Conservation (phyloP, 1,140 invertebrate genomes). For the Nixonia krombeini region DNA sequence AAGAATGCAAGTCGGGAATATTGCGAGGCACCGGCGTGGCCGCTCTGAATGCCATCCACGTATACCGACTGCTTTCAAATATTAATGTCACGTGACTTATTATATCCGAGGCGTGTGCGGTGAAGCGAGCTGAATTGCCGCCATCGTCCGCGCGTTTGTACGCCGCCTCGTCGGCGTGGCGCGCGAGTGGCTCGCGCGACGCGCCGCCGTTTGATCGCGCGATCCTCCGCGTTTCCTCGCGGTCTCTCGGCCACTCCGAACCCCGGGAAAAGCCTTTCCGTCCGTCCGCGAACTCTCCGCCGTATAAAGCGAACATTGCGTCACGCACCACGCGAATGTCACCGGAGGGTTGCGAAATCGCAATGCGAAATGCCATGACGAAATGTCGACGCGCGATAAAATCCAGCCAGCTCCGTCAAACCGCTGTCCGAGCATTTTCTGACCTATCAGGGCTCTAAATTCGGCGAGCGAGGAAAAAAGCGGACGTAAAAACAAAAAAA, state of each 20-base stretch:
- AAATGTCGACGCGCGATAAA: constrained; percentile 39
- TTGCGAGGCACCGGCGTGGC: constrained; percentile 20
- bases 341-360: no score
- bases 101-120: constrained; percentile 68
- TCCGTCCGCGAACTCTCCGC: neutral
- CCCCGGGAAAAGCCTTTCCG: neutral
- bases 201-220: constrained; percentile 41
- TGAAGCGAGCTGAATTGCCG: constrained; percentile 59
- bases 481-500: constrained; percentile 45
- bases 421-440: constrained; percentile 30
- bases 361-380: no score
- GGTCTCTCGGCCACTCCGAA: no score
- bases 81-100: constrained; percentile 74
- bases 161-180: constrained; percentile 30
- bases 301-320: no score
- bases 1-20: constrained; percentile 40
- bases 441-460: constrained; percentile 36
- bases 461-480: constrained; percentile 26
- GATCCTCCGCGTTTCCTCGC: no score
- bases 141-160: constrained; percentile 50
- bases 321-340: no score
- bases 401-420: constrained; percentile 32
- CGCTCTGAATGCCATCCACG: constrained; percentile 70
- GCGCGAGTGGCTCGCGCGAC: constrained; percentile 39
- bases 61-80: constrained; percentile 72